Conservation (phyloP, 2,888 invertebrate genomes). For the Chrysotoxum bicinctum region DNA sequence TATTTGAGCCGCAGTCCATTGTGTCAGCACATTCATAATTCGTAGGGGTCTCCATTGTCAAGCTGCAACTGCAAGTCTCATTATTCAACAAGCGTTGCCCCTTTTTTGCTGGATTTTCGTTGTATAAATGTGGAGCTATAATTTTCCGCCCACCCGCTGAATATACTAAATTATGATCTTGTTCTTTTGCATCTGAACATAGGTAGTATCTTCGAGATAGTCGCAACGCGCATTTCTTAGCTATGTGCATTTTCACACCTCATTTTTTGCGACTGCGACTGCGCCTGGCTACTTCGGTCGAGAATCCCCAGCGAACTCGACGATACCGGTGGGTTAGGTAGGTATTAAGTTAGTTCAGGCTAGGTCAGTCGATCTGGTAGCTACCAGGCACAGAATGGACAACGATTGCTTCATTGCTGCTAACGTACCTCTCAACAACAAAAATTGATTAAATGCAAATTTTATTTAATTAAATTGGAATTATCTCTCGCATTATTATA, state of each 20-base stretch:
- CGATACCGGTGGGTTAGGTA: not conserved
- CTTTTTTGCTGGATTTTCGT: constrained; percentile 4
- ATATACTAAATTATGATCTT: constrained; percentile 66
- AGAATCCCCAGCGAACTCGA: constrained; percentile 22
- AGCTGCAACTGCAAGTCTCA: constrained; percentile 15
- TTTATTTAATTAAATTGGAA: constrained; percentile 71
- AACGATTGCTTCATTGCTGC: constrained; percentile 45
- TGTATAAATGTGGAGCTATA: constrained; percentile 51
- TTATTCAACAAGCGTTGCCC: constrained; percentile 44
- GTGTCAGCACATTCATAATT: constrained; percentile 62
- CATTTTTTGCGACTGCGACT: constrained; percentile 20
- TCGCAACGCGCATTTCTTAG: constrained; percentile 4
- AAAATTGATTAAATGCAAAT: constrained; percentile 67
- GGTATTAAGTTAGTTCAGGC: not conserved
- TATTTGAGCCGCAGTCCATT: constrained; percentile 47
- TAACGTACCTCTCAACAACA: constrained; percentile 52
- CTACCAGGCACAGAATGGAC: not conserved
- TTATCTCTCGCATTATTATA: constrained; percentile 41
- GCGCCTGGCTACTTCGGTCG: constrained; percentile 22
- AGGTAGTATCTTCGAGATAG: constrained; percentile 29
- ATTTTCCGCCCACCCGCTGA: constrained; percentile 63
- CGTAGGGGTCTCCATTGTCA: constrained; percentile 42
- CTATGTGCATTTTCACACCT: constrained; percentile 63
- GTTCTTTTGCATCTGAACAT: constrained; percentile 43
- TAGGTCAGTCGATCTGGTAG: constrained; percentile 25